phyloP scores from a whole-genome alignment of 2,888 invertebrate genomes.

The Andrena marginata region DNA sequence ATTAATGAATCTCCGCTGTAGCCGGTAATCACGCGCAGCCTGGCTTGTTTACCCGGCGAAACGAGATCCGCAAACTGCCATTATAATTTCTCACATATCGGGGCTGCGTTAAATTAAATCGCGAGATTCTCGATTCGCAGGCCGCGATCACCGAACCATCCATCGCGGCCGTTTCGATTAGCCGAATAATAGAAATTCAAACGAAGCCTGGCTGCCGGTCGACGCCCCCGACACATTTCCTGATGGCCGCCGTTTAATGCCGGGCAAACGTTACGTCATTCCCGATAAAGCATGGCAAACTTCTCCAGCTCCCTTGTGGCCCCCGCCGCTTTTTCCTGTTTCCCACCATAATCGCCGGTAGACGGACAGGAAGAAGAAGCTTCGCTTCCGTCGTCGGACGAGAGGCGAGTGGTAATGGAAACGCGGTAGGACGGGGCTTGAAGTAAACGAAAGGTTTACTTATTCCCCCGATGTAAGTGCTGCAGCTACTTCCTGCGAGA shows the following conservation, averaged over 20 bases:
- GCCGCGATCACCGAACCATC: too few relatives aligned
- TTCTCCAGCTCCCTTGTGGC: neutral
- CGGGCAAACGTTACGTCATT: constrained; percentile 8
- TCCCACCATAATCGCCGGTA: neutral
- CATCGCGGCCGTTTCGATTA: constrained; percentile 1
- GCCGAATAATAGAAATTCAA: constrained; percentile 40
- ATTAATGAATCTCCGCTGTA: constrained; percentile 53
- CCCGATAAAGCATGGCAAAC: constrained; percentile 4
- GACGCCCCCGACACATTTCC: constrained; percentile 11
- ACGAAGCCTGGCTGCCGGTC: neutral
- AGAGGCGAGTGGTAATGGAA: constrained; percentile 67
- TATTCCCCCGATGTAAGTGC: constrained; percentile 23
- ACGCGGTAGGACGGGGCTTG: constrained; percentile 59
- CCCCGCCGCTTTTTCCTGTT: neutral
- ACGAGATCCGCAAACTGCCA: constrained; percentile 29
- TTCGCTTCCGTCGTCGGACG: neutral
- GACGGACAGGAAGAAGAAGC: constrained; percentile 22
- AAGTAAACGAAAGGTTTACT: constrained; percentile 51
- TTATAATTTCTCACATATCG: constrained; percentile 46
- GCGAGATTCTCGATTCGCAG: neutral
- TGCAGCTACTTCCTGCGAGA: neutral
- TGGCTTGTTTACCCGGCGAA: constrained; percentile 40
- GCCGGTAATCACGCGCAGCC: constrained; percentile 38
- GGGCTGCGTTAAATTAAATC: constrained; percentile 26
- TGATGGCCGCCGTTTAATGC: neutral